Base-by-base conservation (phyloP, 2,888 invertebrate genomes). In the Platycnemis pennipes region DNA sequence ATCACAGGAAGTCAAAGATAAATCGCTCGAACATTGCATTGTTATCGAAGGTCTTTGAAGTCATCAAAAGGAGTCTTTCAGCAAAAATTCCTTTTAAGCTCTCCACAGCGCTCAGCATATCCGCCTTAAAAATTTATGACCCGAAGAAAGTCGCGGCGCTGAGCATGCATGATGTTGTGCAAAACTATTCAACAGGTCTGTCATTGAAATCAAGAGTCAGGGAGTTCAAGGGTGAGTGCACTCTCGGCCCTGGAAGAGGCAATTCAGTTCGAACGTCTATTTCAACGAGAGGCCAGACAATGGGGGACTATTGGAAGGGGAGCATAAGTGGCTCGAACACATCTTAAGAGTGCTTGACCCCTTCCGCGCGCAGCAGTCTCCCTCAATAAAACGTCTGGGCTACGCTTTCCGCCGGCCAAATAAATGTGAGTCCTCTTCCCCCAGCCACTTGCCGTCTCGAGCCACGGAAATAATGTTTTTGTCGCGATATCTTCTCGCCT, bases 151-250 rank as follows among this genome's bases (percentile, higher is more conserved):
- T 77, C 37, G 31, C 37, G 31, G 26, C 16, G 37, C 37, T 13
- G 37, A 77, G 31, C 37, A 11, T 37, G 37, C 11, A 11, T 0
- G 37, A 77, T 77, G 37, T 37, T 37, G 77, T 16, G 37, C 37
- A 77, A 77, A 77, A 77, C 77, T 77, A 77, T 77, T 77, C 77
- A 77, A 77, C 77, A 77, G 77, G 77, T 77, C 37, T 77, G 77
- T 77, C 77, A 77, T 77, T 37, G 37, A 77, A 37, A 77, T 37
- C 77, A 77, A 37, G 77, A 37, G 77, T 77, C 63, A 37, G 37
- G n/a, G 37, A 11, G 31, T 37, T 37, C 77, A 16, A 13, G 31
- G 77, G 37, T 37, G 77, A 77, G 77, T 77, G 77, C 31, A 77
- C 37, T 77, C 77, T 77, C 26, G 31, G 16, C 77, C 77, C 7